Conservation (phyloP, 1,140 invertebrate genomes). For the Stegodyphus mimosarum region DNA sequence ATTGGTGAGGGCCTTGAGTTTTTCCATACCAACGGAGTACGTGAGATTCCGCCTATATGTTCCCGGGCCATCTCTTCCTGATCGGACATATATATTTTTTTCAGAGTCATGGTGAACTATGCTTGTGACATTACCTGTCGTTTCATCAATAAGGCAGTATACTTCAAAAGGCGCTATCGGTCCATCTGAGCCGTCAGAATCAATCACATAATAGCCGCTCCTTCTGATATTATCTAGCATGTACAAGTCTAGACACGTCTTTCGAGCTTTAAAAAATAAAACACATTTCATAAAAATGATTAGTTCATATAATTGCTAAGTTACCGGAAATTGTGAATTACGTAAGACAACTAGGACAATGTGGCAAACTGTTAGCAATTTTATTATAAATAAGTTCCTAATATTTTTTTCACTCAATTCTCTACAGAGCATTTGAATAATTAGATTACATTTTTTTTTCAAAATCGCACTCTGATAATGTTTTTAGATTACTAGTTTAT, state of each 20-base stretch:
- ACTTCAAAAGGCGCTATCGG: slow-evolving; percentile 61
- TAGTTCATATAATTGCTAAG: no score
- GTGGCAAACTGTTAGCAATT: no score
- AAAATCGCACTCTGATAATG: no score
- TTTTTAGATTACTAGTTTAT: no score
- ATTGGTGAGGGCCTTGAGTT: slow-evolving; percentile 60
- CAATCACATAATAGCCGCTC: slow-evolving; percentile 62
- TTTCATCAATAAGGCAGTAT: slow-evolving; percentile 51
- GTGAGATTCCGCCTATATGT: slow-evolving; percentile 58
- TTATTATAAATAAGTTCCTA: no score
- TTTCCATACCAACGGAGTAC: slow-evolving; percentile 59
- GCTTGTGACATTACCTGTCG: slow-evolving; percentile 44
- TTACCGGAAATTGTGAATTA: no score
- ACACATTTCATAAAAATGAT: no score
- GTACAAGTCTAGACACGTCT: slow-evolving; percentile 62
- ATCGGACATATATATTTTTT: slow-evolving; percentile 60
- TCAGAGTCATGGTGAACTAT: slow-evolving; percentile 64
- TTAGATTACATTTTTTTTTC: no score
- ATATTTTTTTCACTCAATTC: no score
- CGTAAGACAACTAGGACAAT: no score
- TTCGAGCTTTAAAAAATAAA: background rate
- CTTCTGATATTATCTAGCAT: slow-evolving; percentile 43
- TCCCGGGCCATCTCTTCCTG: slow-evolving; percentile 53
- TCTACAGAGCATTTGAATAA: no score
- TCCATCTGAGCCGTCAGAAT: slow-evolving; percentile 61